Evolutionary conservation across 2,888 invertebrate species (phyloP).

Genomic region (Halocaridina rubra): DNA sequence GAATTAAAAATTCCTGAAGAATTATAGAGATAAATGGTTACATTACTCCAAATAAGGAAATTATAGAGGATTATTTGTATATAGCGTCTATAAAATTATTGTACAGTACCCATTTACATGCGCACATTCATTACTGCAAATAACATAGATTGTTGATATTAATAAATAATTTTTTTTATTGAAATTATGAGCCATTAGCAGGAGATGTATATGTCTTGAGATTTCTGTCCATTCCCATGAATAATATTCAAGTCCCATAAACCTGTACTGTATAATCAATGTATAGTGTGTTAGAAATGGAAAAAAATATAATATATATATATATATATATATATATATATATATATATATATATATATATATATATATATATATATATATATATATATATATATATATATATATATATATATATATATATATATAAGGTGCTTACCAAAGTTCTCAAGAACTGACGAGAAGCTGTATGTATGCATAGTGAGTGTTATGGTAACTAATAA

Average conservation of each 20-base stretch:
- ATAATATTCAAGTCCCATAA: background rate
- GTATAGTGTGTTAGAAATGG: background rate
- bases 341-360: background rate
- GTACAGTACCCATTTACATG: no score
- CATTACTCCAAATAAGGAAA: no score
- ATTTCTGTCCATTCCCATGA: no score
- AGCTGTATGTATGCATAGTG: background rate
- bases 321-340: constrained; percentile 10
- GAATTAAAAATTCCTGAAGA: no score
- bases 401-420: constrained; percentile 15
- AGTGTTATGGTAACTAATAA: background rate
- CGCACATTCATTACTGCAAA: no score
- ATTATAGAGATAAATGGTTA: no score
- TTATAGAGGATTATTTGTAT: no score
- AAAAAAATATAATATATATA: background rate
- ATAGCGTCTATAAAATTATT: no score
- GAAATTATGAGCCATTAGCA: no score
- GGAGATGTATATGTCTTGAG: no score
- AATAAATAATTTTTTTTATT: no score
- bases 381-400: background rate
- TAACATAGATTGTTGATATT: no score
- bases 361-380: background rate
- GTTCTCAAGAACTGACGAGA: background rate
- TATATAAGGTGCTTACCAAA: background rate
- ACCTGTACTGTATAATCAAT: background rate